Conservation (phyloP, 2,113 vertebrate species). For the Saguinus imperator region DNA sequence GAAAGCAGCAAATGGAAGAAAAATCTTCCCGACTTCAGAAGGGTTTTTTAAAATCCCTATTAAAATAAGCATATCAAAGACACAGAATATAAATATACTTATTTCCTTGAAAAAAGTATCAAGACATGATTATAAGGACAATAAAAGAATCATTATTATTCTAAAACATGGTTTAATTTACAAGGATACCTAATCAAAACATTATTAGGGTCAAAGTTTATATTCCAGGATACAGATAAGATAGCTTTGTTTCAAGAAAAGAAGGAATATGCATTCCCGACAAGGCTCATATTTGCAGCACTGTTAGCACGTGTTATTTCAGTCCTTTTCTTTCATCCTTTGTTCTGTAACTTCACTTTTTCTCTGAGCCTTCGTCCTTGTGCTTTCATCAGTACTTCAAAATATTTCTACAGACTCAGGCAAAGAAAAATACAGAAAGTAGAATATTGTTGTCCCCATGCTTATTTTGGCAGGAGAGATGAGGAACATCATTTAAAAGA, state of each 20-base stretch:
- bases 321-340: not conserved
- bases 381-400: not conserved
- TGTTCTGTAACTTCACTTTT: not conserved
- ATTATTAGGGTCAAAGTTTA: not conserved
- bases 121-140: not conserved
- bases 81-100: not conserved
- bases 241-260: not conserved
- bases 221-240: not conserved
- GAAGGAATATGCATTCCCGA: not conserved
- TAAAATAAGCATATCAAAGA: not conserved
- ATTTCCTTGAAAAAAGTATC: not conserved
- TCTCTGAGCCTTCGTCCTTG: not conserved
- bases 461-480: conserved; percentile 44
- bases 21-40: not conserved
- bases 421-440: conserved; percentile 60
- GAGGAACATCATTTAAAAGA: conserved; percentile 65
- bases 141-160: not conserved
- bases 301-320: not conserved
- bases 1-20: not conserved
- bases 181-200: not conserved
- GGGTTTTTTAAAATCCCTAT: not conserved
- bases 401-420: conserved; percentile 33
- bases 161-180: not conserved
- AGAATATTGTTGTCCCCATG: not conserved
- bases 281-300: not conserved